These are phyloP conservation scores for Cladorhizidae sp. DNA, from an alignment of 37 sponge, comb jelly and placozoan genomes.

Conservation along the genomic window DNA sequence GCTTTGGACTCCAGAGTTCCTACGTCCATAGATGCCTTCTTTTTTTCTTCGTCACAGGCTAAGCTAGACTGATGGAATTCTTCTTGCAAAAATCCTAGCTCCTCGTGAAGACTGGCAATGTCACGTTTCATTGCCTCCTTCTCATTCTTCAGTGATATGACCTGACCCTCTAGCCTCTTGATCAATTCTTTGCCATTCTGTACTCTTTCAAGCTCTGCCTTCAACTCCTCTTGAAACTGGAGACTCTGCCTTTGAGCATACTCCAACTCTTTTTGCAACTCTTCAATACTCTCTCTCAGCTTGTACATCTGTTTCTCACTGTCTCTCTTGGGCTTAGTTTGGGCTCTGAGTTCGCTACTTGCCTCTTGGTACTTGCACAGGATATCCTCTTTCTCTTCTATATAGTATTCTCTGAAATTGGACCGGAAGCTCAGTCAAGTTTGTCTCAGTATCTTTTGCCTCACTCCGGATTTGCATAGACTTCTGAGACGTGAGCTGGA, in stretches of 20 bases:
- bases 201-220: neutral
- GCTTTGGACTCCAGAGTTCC: neutral
- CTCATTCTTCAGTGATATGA: slow-evolving; percentile 12
- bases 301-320: neutral
- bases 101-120: neutral
- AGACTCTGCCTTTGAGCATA: slow-evolving; percentile 13
- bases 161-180: neutral
- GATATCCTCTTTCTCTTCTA: slow-evolving; percentile 28
- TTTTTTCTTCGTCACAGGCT: neutral
- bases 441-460: slow-evolving; percentile 31
- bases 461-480: slow-evolving; percentile 45
- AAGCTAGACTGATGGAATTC: neutral
- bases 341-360: neutral
- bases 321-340: neutral
- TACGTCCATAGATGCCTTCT: neutral
- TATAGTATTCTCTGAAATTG: slow-evolving; percentile 13
- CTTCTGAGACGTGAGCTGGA: slow-evolving; percentile 52
- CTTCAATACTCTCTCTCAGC: neutral
- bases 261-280: slow-evolving; percentile 18
- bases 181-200: slow-evolving; percentile 4
- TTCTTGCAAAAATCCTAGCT: neutral
- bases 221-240: slow-evolving; percentile 21
- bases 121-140: slow-evolving; percentile 4
- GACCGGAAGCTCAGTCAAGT: slow-evolving; percentile 27
- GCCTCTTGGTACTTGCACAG: slow-evolving; percentile 14